phyloP scores from a whole-genome alignment of 2,888 invertebrate species.

The Anoncus sp. region DNA sequence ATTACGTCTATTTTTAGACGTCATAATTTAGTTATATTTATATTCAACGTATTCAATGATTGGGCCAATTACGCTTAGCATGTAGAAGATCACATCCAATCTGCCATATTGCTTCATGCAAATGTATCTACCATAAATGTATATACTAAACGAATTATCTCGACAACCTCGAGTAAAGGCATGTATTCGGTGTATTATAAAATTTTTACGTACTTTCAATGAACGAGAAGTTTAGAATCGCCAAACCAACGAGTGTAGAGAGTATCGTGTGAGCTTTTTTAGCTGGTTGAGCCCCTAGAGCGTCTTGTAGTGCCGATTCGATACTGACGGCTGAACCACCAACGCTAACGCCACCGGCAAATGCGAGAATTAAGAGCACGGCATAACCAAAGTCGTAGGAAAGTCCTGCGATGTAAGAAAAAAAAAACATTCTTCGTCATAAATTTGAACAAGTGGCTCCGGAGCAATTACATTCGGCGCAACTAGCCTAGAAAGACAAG shows the following conservation, averaged over 20 bases:
- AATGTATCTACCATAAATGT: too few relatives aligned
- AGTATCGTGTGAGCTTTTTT: conserved; percentile 68
- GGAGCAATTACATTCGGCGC: background rate
- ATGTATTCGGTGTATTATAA: background rate
- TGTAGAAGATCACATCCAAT: too few relatives aligned
- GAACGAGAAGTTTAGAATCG: conserved; percentile 69
- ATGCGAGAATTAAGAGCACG: conserved; percentile 62
- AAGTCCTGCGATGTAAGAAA: conserved; percentile 45
- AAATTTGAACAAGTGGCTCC: background rate
- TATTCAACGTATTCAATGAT: too few relatives aligned
- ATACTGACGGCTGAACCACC: conserved; percentile 68
- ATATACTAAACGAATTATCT: background rate
- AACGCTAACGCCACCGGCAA: conserved; percentile 70
- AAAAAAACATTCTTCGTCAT: background rate
- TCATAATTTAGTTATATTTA: too few relatives aligned
- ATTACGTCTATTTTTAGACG: too few relatives aligned
- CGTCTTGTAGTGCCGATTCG: conserved; percentile 71
- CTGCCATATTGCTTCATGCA: too few relatives aligned
- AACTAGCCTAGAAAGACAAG: background rate
- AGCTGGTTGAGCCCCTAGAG: conserved; percentile 69
- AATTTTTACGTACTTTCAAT: conserved; percentile 65
- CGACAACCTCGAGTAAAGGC: background rate
- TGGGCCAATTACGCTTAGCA: too few relatives aligned
- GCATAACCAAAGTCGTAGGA: conserved; percentile 48
- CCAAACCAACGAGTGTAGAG: conserved; percentile 71